Evolutionary conservation across 2,888 invertebrate genomes (phyloP).

Genomic region (Drosophila siamana): DNA sequence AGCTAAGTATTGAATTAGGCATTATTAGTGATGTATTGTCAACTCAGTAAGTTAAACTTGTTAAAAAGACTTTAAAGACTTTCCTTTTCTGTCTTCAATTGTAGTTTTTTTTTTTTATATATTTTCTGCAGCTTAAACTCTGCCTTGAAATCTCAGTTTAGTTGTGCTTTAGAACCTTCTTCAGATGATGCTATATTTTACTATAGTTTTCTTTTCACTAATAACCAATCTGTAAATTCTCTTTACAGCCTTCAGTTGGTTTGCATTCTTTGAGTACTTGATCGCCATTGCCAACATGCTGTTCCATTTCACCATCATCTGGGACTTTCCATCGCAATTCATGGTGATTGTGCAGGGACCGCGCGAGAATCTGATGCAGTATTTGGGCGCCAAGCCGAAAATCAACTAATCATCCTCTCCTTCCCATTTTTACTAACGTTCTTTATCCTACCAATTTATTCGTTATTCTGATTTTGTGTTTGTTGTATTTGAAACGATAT

Average conservation of each 20-base stretch:
- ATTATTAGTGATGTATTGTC: too few species aligned
- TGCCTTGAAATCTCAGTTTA: too few species aligned
- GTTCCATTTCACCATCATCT: constrained; percentile 94
- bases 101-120: too few species aligned
- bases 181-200: too few species aligned
- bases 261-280: constrained; percentile 96
- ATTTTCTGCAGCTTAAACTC: too few species aligned
- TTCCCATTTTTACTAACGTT: background rate
- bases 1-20: constrained; percentile 73
- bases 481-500: constrained; percentile 4
- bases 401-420: constrained; percentile 45
- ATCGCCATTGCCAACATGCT: constrained; percentile 97
- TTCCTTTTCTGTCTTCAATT: too few species aligned
- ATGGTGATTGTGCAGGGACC: constrained; percentile 90
- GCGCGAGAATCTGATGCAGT: constrained; percentile 84
- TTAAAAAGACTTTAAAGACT: too few species aligned
- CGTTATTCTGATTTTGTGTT: constrained; percentile 5
- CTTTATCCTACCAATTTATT: background rate
- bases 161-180: too few species aligned
- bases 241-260: constrained; percentile 95
- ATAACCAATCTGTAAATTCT: background rate
- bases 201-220: too few species aligned
- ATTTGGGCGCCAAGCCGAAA: constrained; percentile 63
- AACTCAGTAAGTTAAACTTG: too few species aligned
- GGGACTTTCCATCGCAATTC: constrained; percentile 94